Evolutionary conservation across 1,140 invertebrate species (phyloP).

Genomic region (Lepidurus couesii): DNA sequence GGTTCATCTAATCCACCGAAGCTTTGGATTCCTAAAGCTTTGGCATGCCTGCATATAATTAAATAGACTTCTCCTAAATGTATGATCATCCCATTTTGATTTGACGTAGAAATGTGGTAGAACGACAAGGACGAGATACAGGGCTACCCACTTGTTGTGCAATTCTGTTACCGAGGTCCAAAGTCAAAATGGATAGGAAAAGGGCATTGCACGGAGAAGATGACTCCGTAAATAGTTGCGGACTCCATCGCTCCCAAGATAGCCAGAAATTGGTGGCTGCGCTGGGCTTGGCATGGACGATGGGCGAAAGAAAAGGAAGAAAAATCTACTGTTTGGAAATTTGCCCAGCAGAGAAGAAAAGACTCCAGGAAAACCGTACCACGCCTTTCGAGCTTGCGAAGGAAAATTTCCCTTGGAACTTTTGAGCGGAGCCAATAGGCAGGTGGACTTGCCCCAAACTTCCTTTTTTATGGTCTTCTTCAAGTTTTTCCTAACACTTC

Average conservation of each 20-base stretch:
- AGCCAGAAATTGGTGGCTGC: slow-evolving; percentile 15
- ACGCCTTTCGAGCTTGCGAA: too few species aligned
- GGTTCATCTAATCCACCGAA: too few species aligned
- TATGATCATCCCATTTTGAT: too few species aligned
- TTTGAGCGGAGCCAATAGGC: too few species aligned
- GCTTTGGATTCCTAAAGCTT: too few species aligned
- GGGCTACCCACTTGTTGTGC: neutral
- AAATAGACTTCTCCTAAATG: too few species aligned
- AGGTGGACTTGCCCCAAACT: too few species aligned
- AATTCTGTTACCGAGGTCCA: neutral
- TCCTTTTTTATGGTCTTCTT: too few species aligned
- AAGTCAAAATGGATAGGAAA: slow-evolving; percentile 10
- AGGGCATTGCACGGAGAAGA: neutral
- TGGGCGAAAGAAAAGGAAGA: neutral
- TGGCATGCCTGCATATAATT: too few species aligned
- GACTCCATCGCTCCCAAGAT: slow-evolving; percentile 21
- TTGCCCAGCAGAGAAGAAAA: neutral
- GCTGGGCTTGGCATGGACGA: neutral
- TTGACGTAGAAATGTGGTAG: neutral
- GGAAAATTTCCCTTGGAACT: too few species aligned
- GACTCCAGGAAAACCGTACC: too few species aligned
- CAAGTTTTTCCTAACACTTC: too few species aligned
- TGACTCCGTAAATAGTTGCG: slow-evolving; percentile 13
- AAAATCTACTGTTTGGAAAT: neutral
- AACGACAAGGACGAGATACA: neutral